A percentile compares a stretch with the other conserved stretches of the same genome.
Conservation (phyloP, 30 jellyfish, hydroid and myxozoan genomes). For the Aurelia sp. region DNA sequence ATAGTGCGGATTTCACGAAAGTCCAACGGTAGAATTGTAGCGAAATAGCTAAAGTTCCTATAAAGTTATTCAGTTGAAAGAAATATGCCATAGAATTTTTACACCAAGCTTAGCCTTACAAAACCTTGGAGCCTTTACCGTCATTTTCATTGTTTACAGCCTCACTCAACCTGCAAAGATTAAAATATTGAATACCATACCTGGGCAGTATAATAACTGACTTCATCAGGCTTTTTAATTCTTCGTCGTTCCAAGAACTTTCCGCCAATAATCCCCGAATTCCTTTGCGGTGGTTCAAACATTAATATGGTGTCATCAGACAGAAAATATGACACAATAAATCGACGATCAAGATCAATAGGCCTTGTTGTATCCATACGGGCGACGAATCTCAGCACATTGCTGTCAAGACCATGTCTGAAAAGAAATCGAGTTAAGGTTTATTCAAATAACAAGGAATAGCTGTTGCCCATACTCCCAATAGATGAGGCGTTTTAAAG, state of each 20-base stretch:
- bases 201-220: slow-evolving; percentile 84
- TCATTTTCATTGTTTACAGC: not conserved
- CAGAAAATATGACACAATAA: slow-evolving; percentile 88
- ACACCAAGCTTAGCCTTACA: too few relatives aligned
- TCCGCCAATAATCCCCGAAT: slow-evolving; percentile 98
- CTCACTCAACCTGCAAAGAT: not conserved
- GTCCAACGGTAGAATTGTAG: too few relatives aligned
- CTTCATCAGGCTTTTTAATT: slow-evolving; percentile 88
- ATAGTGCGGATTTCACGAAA: too few relatives aligned
- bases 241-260: slow-evolving; percentile 91
- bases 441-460: not conserved
- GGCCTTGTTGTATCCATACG: slow-evolving; percentile 89
- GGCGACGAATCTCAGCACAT: slow-evolving; percentile 94
- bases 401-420: slow-evolving; percentile 96
- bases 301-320: slow-evolving; percentile 95
- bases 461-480: not conserved
- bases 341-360: slow-evolving; percentile 91
- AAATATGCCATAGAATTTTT: too few relatives aligned
- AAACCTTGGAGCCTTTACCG: too few relatives aligned
- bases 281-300: slow-evolving; percentile 97
- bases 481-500: too few relatives aligned
- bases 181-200: slow-evolving; percentile 10
- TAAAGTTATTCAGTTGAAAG: too few relatives aligned
- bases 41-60: too few relatives aligned
- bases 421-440: not conserved